These are phyloP conservation scores for Platypus cylindrus DNA, from an alignment of 2,888 invertebrate genomes.

Conservation along the genomic window DNA sequence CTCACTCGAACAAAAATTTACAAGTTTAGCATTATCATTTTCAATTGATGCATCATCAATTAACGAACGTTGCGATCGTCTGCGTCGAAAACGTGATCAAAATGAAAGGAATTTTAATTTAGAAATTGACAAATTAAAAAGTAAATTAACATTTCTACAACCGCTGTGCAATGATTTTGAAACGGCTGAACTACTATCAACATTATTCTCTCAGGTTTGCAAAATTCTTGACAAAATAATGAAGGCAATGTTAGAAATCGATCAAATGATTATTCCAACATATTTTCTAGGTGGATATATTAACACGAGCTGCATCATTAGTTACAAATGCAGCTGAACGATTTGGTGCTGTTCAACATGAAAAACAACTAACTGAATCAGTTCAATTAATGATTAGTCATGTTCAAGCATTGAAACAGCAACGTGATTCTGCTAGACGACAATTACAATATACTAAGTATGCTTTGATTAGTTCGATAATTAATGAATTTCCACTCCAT, in stretches of 20 bases:
- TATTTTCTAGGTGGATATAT: slow-evolving; percentile 24
- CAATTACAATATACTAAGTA: slow-evolving; percentile 46
- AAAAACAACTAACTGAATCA: slow-evolving; percentile 41
- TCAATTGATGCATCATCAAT: slow-evolving; percentile 46
- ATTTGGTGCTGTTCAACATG: slow-evolving; percentile 47
- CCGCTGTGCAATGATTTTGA: slow-evolving; percentile 39
- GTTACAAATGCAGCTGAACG: slow-evolving; percentile 32
- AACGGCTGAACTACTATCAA: slow-evolving; percentile 38
- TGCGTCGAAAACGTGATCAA: slow-evolving; percentile 43
- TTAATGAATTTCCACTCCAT: slow-evolving; percentile 2
- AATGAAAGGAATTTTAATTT: slow-evolving; percentile 43
- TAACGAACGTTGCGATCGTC: slow-evolving; percentile 39
- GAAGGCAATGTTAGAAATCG: no score
- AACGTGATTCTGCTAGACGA: slow-evolving; percentile 40
- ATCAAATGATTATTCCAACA: neutral
- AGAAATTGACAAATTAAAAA: slow-evolving; percentile 38
- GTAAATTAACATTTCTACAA: slow-evolving; percentile 34
- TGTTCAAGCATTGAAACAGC: slow-evolving; percentile 43
- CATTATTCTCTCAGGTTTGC: slow-evolving; percentile 37
- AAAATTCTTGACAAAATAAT: neutral
- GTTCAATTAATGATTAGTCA: slow-evolving; percentile 44
- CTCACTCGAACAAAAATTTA: slow-evolving; percentile 41
- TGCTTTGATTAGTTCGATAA: no score
- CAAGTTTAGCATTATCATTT: slow-evolving; percentile 43
- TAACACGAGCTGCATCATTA: slow-evolving; percentile 28